These are phyloP conservation scores for Caenorhabditis sp. DNA, from an alignment of 2,888 invertebrate species.

Conservation along the genomic window DNA sequence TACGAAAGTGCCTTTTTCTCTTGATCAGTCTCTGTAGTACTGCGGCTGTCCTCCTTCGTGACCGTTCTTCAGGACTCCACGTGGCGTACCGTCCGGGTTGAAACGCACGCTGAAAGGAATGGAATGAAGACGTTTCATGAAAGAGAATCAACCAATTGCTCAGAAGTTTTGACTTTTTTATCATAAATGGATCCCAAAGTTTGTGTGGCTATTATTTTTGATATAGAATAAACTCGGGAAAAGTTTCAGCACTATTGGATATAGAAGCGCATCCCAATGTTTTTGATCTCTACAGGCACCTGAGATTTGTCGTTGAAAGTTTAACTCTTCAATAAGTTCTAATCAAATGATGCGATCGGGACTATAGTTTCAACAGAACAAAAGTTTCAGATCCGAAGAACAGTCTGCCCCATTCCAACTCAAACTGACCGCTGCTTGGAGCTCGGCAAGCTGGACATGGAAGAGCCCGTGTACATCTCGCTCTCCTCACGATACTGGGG, in stretches of 20 bases:
- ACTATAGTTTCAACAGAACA: not conserved
- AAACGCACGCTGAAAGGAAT: conserved; percentile 72
- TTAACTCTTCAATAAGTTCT: no score
- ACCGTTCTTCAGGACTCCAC: conserved; percentile 76
- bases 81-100: conserved; percentile 78
- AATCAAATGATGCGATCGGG: no score
- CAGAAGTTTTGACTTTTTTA: no score
- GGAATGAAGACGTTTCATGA: not conserved
- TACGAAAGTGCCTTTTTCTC: conserved; percentile 14
- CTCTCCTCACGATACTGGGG: conserved; percentile 74
- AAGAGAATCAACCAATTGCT: no score
- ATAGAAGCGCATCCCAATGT: no score
- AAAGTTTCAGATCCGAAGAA: not conserved
- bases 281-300: no score
- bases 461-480: conserved; percentile 70
- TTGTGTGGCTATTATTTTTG: no score
- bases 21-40: conserved; percentile 36
- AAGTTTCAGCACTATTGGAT: no score
- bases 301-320: no score
- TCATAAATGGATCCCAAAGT: no score
- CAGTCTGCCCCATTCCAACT: not conserved
- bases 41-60: conserved; percentile 51
- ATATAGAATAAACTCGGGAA: no score
- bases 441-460: conserved; percentile 70
- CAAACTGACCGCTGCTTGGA: conserved; percentile 60